phyloP scores from a whole-genome alignment of 2,888 invertebrate species.

The Napeogenes sylphis region DNA sequence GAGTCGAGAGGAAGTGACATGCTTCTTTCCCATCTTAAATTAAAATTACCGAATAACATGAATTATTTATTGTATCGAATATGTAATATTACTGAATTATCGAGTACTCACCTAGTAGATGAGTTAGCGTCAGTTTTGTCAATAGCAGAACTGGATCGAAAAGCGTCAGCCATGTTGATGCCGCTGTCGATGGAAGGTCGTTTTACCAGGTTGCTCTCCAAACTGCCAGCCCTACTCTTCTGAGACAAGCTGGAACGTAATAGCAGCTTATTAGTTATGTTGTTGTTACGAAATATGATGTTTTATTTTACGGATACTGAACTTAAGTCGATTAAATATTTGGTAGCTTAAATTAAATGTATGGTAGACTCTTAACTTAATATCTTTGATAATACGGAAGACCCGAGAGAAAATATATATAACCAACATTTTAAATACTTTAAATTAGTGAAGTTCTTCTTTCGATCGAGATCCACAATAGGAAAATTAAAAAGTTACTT shows the following conservation, averaged over 20 bases:
- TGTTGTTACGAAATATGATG: too few species aligned
- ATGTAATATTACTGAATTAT: slow-evolving; percentile 10
- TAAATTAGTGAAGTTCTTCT: too few species aligned
- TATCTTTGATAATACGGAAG: too few species aligned
- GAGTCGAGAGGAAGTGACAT: slow-evolving; percentile 81
- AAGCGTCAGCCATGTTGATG: slow-evolving; percentile 82
- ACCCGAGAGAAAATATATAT: too few species aligned
- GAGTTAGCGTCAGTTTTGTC: slow-evolving; percentile 66
- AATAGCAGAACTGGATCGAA: slow-evolving; percentile 68
- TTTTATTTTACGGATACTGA: too few species aligned
- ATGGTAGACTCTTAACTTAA: too few species aligned
- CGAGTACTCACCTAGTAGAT: slow-evolving; percentile 59
- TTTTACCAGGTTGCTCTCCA: slow-evolving; percentile 79
- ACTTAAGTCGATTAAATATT: too few species aligned
- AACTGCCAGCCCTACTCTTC: slow-evolving; percentile 64
- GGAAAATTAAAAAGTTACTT: too few species aligned
- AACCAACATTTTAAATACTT: too few species aligned
- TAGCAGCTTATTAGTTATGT: slow-evolving; percentile 55
- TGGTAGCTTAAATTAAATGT: too few species aligned
- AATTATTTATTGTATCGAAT: neutral
- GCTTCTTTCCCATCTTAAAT: slow-evolving; percentile 82
- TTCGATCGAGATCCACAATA: too few species aligned
- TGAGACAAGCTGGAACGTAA: slow-evolving; percentile 64
- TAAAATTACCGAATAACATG: neutral
- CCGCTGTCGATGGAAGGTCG: slow-evolving; percentile 88